Conservation (phyloP, 2,113 vertebrate species). For the Lophura nycthemera region DNA sequence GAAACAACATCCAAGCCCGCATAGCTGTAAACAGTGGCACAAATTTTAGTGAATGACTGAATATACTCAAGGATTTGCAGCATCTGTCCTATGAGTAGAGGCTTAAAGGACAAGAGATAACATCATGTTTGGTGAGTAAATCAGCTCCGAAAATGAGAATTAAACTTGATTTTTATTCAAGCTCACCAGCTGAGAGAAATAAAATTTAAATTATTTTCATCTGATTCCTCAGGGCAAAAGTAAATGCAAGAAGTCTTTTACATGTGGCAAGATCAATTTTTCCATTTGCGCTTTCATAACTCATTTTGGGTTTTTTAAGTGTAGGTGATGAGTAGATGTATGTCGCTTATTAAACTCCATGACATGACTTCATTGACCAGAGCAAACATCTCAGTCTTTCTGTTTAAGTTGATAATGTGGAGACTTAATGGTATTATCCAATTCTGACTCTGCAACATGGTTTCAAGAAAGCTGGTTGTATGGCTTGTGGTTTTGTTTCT, state of each 20-base stretch:
- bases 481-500: background rate
- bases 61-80: background rate
- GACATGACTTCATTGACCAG: background rate
- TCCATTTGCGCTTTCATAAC: background rate
- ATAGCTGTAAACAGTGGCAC: background rate
- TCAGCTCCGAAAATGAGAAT: background rate
- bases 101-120: background rate
- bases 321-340: background rate
- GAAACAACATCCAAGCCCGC: background rate
- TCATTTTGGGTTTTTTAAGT: background rate
- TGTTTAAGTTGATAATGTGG: background rate
- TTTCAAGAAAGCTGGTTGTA: background rate
- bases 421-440: background rate
- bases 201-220: background rate
- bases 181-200: background rate
- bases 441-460: no score
- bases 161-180: slow-evolving; percentile 26
- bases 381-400: background rate
- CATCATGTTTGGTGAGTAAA: background rate
- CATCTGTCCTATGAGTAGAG: background rate
- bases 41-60: background rate
- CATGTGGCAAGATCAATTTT: background rate
- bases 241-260: background rate
- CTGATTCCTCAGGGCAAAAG: background rate
- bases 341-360: background rate